Base-by-base conservation (phyloP, 2,888 invertebrate genomes). In the Iphiclides podalirius region DNA sequence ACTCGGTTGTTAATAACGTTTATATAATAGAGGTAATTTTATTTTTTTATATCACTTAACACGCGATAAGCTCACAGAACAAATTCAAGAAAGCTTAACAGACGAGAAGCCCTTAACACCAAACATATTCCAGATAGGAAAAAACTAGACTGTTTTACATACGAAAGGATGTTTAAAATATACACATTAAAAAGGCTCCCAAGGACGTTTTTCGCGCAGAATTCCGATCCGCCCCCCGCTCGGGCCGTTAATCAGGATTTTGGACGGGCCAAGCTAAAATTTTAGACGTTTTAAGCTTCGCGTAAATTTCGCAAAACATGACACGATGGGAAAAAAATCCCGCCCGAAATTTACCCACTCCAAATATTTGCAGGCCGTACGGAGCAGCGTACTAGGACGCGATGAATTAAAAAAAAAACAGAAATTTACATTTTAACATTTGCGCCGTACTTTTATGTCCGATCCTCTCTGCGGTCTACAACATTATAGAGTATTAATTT, bases 191-290 rank as follows among this genome's bases (percentile, higher is more conserved):
- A 53, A 54, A 79, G 70, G 73, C 66, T 71, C 66, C 65, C 69
- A 68, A 61, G 71, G 63, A 66, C 65, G 60, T 71, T 78, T 83
- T 81, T 77, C 72, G 67, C 64, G 66, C 67, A 61, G 66, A 66
- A 70, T 57, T 63, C 55, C 61, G 63, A 65, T 65, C 68, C 75
- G 66, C 72, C 75, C 79, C 77, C 68, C 64, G 61, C 59, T 76
- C 70, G 67, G 75, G 69, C 78, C 90, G 91, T 92, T 89, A 91
- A 90, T 92, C 92, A 91, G 91, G 91, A 91, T 92, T 91, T 87
- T 91, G 89, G 90, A 90, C 86, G 90, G 89, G 86, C 89, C 83
- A 89, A 89, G 90, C 90, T 89, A 88, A 89, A 89, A 84, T 86
- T 89, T 89, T 86, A 80, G 85, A 83, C 82, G 86, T 71, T 84